Conservation (phyloP, 35 echinoderm and acorn worm species). For the Ophiothrix spiculata region DNA sequence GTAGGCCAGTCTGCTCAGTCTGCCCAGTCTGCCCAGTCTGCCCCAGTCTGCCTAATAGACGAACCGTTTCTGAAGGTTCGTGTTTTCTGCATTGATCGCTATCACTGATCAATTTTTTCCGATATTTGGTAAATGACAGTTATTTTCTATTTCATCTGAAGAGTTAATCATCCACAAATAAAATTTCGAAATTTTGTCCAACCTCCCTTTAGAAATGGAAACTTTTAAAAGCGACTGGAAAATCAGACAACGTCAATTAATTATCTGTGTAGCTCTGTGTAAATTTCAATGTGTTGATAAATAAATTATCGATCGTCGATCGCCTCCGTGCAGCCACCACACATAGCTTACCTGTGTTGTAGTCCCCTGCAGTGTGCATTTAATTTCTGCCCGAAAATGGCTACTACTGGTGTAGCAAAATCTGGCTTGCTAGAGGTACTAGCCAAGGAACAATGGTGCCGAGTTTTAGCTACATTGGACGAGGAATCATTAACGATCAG, state of each 20-base stretch:
- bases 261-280: not conserved
- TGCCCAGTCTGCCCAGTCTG: too few species aligned
- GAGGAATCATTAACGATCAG: slow-evolving; percentile 94
- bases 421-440: slow-evolving; percentile 95
- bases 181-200: too few species aligned
- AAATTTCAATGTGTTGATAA: slow-evolving; percentile 4
- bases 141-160: too few species aligned
- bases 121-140: too few species aligned
- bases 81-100: too few species aligned
- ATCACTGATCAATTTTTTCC: too few species aligned
- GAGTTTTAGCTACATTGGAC: slow-evolving; percentile 85
- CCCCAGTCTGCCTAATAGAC: too few species aligned
- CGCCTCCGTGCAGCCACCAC: not conserved
- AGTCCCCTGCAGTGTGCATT: not conserved
- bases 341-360: not conserved
- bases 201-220: not conserved
- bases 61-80: too few species aligned
- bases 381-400: slow-evolving; percentile 68
- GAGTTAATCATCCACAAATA: too few species aligned
- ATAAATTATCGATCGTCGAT: not conserved
- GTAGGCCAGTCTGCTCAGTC: too few species aligned
- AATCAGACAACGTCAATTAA: not conserved
- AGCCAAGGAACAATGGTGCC: slow-evolving; percentile 93
- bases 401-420: slow-evolving; percentile 89
- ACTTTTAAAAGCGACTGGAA: not conserved